Percentiles rank a stretch among this genome's conserved stretches.
phyloP scores from a whole-genome alignment of 2,797 vertebrate genomes.

The Channallabes apus region DNA sequence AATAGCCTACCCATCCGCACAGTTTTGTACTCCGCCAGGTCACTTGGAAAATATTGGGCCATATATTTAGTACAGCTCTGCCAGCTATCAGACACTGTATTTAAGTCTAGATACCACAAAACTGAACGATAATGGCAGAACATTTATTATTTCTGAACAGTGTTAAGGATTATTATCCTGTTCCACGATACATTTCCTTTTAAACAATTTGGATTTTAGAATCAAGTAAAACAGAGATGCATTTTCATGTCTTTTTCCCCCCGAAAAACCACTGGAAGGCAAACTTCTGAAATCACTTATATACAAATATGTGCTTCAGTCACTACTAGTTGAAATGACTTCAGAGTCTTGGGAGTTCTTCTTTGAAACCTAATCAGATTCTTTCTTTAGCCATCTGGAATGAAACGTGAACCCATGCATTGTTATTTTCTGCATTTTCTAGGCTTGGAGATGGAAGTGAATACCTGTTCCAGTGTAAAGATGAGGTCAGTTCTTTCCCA shows the following conservation, averaged over 20 bases:
- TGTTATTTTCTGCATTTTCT: constrained; percentile 46
- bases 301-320: background rate
- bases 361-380: constrained; percentile 11
- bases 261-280: background rate
- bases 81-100: background rate
- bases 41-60: background rate
- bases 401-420: background rate
- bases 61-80: constrained; percentile 5
- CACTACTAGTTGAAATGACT: background rate
- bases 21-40: background rate
- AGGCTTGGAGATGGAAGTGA: constrained; percentile 90
- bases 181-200: background rate
- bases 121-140: background rate
- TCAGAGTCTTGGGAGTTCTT: background rate
- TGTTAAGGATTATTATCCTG: background rate
- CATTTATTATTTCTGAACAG: background rate
- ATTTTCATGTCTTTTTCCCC: background rate
- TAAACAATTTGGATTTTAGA: background rate
- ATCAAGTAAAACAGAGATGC: background rate
- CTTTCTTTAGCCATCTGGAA: constrained; percentile 18
- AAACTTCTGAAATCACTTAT: background rate
- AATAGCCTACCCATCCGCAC: background rate
- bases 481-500: constrained; percentile 81
- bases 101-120: background rate
- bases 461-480: constrained; percentile 97